These are phyloP conservation scores for Eupsilia transversa DNA, from an alignment of 2,888 invertebrate species.

Conservation along the genomic window DNA sequence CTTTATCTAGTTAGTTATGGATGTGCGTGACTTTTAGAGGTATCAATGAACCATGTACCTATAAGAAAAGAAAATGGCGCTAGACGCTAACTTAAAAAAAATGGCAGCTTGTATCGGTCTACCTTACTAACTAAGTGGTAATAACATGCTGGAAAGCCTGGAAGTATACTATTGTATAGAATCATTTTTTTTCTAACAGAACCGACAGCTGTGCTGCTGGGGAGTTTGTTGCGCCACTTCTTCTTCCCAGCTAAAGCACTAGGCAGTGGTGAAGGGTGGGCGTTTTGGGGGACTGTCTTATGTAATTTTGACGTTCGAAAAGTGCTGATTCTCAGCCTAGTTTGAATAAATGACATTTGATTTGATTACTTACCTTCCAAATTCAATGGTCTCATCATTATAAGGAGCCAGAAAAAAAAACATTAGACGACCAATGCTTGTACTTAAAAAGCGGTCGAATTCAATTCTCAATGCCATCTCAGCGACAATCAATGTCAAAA, in stretches of 20 bases:
- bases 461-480: neutral
- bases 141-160: neutral
- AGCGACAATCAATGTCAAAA: neutral
- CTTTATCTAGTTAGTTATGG: slow-evolving; percentile 36
- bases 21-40: slow-evolving; percentile 38
- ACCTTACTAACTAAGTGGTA: neutral
- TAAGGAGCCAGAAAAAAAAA: neutral
- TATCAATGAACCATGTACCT: slow-evolving; percentile 26
- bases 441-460: neutral
- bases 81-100: slow-evolving; percentile 3
- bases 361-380: neutral
- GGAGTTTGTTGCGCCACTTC: no score
- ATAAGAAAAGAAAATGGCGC: slow-evolving; percentile 31
- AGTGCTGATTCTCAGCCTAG: no score
- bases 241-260: no score
- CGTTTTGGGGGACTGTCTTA: no score
- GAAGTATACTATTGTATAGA: no score
- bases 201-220: no score
- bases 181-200: no score
- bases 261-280: no score
- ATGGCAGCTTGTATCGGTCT: slow-evolving; percentile 1
- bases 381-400: no score
- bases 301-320: no score
- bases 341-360: no score
- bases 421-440: neutral